phyloP scores from a whole-genome alignment of 2,113 vertebrate genomes.

The Lamprologus tigripictilis region DNA sequence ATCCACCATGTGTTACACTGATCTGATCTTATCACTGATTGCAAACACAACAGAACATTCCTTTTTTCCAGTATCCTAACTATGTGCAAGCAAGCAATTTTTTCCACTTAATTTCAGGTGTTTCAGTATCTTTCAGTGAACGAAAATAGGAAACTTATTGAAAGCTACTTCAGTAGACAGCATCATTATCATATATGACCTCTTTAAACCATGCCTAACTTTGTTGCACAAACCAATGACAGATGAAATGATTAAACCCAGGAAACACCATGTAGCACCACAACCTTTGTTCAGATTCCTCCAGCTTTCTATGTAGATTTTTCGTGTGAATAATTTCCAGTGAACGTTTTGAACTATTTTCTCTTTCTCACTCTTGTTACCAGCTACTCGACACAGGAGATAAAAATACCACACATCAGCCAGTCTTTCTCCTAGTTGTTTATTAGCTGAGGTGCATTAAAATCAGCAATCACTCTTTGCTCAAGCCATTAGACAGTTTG shows the following conservation, averaged over 20 bases:
- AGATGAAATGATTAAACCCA: background rate
- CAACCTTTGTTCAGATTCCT: background rate
- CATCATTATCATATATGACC: background rate
- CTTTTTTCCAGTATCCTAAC: background rate
- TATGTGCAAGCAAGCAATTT: background rate
- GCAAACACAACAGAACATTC: background rate
- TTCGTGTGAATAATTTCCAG: background rate
- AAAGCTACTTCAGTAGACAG: background rate
- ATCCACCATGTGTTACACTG: background rate
- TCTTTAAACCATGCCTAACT: background rate
- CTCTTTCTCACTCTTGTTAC: background rate
- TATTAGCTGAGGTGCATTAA: background rate
- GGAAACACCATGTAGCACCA: background rate
- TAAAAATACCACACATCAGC: background rate
- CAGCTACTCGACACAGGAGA: background rate
- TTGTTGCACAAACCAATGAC: background rate
- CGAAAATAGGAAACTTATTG: background rate
- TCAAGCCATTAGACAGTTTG: conserved; percentile 21
- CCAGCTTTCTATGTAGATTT: background rate
- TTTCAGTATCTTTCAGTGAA: background rate
- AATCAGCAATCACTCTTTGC: background rate
- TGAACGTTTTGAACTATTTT: background rate
- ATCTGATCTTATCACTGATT: background rate
- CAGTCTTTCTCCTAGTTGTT: background rate
- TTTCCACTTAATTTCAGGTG: background rate